These are phyloP conservation scores for Gavia stellata DNA, from an alignment of 2,113 vertebrate species.

Conservation along the genomic window DNA sequence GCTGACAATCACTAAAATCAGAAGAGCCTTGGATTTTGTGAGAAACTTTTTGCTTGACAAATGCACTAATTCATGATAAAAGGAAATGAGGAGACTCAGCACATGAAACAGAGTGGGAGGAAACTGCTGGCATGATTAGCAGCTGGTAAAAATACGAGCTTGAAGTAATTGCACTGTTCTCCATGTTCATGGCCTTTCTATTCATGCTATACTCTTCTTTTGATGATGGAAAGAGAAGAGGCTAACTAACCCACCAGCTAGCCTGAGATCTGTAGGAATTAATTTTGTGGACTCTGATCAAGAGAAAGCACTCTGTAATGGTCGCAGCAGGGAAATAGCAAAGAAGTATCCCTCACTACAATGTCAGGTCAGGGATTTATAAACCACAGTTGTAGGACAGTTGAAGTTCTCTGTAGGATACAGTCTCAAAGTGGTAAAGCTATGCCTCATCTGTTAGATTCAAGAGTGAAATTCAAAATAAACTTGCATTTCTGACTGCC, in stretches of 20 bases:
- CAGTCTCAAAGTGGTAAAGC: not conserved
- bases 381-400: not conserved
- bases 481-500: not conserved
- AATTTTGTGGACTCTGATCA: not conserved
- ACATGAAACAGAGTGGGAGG: not conserved
- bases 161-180: slow-evolving; percentile 1
- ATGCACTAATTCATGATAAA: not conserved
- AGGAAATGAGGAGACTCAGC: not conserved
- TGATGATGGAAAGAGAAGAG: not conserved
- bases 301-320: not conserved
- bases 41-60: not conserved
- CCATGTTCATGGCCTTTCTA: not conserved
- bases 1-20: not conserved
- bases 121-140: slow-evolving; percentile 10
- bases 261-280: not conserved
- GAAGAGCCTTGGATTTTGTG: not conserved
- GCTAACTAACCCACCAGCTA: not conserved
- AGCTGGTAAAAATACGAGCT: not conserved
- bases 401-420: not conserved
- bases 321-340: not conserved
- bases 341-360: not conserved
- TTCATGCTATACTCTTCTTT: not conserved
- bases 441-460: not conserved
- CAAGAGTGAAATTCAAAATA: not conserved
- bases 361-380: not conserved